Evolutionary conservation across 2,888 invertebrate genomes (phyloP).

Genomic region (Lepetodrilus schrolli): DNA sequence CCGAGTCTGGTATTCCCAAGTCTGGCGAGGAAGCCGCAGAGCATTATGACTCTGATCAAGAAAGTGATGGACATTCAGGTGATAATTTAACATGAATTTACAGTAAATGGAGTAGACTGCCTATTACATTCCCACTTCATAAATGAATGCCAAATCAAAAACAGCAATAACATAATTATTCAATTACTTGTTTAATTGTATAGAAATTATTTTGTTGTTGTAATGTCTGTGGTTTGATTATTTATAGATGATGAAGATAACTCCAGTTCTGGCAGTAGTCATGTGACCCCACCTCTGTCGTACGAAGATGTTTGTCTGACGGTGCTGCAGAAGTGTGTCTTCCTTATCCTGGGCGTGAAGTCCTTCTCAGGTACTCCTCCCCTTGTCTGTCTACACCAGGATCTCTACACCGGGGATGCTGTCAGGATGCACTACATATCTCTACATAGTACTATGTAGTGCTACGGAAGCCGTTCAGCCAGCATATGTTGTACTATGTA

Average conservation of each 20-base stretch:
- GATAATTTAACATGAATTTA: too few species aligned
- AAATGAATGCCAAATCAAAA: background rate
- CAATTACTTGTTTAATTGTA: too few species aligned
- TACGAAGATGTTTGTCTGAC: slow-evolving; percentile 75
- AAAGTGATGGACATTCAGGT: slow-evolving; percentile 35
- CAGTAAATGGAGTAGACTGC: background rate
- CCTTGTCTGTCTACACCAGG: too few species aligned
- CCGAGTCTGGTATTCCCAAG: background rate
- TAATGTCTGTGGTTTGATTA: background rate
- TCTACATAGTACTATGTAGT: too few species aligned
- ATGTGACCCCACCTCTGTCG: slow-evolving; percentile 32
- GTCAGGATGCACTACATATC: too few species aligned
- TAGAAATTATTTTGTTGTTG: too few species aligned
- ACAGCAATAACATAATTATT: too few species aligned
- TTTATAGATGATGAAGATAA: slow-evolving; percentile 38
- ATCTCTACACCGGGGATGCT: too few species aligned
- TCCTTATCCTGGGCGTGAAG: slow-evolving; percentile 77
- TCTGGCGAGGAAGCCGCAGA: slow-evolving; percentile 24
- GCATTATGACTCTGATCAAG: slow-evolving; percentile 29
- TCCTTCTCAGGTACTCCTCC: slow-evolving; percentile 66
- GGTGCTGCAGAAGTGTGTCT: slow-evolving; percentile 77
- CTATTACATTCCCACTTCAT: background rate
- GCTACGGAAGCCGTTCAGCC: too few species aligned
- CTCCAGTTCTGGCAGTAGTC: slow-evolving; percentile 11
- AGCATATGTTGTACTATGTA: too few species aligned